Evolutionary conservation across 2,113 vertebrate genomes (phyloP).

Genomic region (Myrmophylax atrothorax): DNA sequence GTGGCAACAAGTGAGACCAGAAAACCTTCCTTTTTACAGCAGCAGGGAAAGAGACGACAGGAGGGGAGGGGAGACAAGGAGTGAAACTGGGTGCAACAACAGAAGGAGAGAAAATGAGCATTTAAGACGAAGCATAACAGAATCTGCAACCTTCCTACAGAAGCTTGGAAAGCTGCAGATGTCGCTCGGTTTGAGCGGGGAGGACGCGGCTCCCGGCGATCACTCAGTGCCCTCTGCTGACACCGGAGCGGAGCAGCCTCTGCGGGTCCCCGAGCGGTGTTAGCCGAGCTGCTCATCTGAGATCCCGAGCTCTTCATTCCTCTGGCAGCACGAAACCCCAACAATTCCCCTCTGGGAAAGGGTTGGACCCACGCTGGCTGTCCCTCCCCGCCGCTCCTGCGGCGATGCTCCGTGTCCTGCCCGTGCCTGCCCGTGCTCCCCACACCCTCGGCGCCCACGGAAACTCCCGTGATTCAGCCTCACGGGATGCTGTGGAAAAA

Average conservation of each 20-base stretch:
- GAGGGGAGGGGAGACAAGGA: neutral
- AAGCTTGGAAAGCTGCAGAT: neutral
- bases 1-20: neutral
- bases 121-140: neutral
- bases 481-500: neutral
- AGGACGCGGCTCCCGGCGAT: neutral
- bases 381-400: neutral
- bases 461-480: neutral
- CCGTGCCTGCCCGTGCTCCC: neutral
- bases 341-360: neutral
- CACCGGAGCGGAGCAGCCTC: neutral
- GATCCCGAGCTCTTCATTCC: neutral
- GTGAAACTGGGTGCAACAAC: neutral
- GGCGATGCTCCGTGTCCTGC: neutral
- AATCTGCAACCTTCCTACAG: neutral
- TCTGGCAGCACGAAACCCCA: neutral
- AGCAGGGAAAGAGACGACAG: neutral
- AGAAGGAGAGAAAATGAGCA: neutral
- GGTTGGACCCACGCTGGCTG: neutral
- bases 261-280: neutral
- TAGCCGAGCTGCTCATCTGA: neutral
- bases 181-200: neutral
- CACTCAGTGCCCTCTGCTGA: conserved; percentile 34
- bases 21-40: neutral
- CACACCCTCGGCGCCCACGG: neutral